These are phyloP conservation scores for Stenodema calcarata DNA, from an alignment of 2,888 invertebrate genomes.

Conservation along the genomic window DNA sequence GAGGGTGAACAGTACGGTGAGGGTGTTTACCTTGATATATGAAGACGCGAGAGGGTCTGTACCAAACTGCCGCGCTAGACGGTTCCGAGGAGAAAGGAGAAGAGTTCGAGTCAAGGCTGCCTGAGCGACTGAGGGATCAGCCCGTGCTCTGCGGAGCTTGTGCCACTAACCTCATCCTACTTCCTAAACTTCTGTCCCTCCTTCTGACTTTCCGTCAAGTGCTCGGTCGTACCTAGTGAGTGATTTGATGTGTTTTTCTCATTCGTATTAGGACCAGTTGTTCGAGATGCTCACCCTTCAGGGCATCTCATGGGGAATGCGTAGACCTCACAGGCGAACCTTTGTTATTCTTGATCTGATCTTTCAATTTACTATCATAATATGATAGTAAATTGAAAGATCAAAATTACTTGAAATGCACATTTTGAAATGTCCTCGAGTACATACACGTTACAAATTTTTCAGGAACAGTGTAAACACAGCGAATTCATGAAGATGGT, in stretches of 20 bases:
- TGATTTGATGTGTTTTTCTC: background rate
- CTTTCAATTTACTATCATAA: no score
- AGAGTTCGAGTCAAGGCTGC: slow-evolving; percentile 38
- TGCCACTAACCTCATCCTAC: slow-evolving; percentile 43
- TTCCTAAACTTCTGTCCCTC: slow-evolving; percentile 34
- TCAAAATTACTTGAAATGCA: no score
- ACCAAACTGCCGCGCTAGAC: background rate
- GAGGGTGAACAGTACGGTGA: background rate
- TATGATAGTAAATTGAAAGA: no score
- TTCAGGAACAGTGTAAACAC: no score
- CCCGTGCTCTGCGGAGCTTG: slow-evolving; percentile 6
- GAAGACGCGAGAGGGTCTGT: background rate
- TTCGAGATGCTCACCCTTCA: no score
- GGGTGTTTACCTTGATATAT: background rate
- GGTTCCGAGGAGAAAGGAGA: background rate
- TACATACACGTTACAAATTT: no score
- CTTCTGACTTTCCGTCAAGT: slow-evolving; percentile 31
- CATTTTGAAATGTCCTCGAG: no score
- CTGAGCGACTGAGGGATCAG: slow-evolving; percentile 20
- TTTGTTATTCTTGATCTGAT: no score
- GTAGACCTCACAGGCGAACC: no score
- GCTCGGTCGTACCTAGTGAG: background rate
- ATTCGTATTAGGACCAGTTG: no score
- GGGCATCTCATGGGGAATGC: no score
- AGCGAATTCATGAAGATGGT: no score